These are phyloP conservation scores for Cosmia trapezina DNA, from an alignment of 2,888 invertebrate species.

Conservation along the genomic window DNA sequence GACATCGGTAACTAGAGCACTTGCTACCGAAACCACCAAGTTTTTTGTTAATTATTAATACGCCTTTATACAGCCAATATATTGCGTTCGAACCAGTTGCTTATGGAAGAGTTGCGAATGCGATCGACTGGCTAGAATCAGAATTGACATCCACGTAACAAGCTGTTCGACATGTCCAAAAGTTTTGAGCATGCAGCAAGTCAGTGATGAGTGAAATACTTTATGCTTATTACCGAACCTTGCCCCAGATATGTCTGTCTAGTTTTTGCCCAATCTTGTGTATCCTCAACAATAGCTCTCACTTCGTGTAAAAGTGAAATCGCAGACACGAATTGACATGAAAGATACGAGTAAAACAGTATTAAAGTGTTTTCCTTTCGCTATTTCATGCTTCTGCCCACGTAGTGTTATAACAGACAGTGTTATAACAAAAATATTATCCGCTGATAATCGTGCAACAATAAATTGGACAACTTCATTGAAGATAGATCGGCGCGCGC, in stretches of 20 bases:
- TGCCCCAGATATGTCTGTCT: conserved; percentile 47
- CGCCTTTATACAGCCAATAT: conserved; percentile 74
- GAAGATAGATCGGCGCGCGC: conserved; percentile 82
- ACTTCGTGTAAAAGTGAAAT: conserved; percentile 55
- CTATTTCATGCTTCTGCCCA: conserved; percentile 71
- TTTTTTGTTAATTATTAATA: conserved; percentile 81
- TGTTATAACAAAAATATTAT: conserved; percentile 80
- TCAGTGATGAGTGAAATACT: conserved; percentile 50
- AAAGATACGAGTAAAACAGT: conserved; percentile 51
- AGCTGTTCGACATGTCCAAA: conserved; percentile 51
- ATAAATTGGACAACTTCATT: conserved; percentile 86
- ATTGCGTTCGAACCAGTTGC: conserved; percentile 71
- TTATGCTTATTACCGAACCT: conserved; percentile 48
- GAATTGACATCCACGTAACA: conserved; percentile 61
- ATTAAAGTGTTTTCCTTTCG: conserved; percentile 68
- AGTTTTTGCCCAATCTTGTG: conserved; percentile 53
- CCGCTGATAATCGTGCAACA: conserved; percentile 74
- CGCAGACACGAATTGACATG: conserved; percentile 54
- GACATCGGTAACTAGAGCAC: conserved; percentile 86
- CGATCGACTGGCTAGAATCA: conserved; percentile 57
- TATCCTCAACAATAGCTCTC: conserved; percentile 53
- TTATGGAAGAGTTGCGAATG: conserved; percentile 67
- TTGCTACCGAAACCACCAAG: conserved; percentile 79
- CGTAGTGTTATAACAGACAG: conserved; percentile 71
- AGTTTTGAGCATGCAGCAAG: conserved; percentile 34